Percentiles rank a stretch among this genome's conserved stretches.
These are phyloP conservation scores for Eciton burchellii DNA, from an alignment of 1,140 invertebrate species.

Conservation along the genomic window DNA sequence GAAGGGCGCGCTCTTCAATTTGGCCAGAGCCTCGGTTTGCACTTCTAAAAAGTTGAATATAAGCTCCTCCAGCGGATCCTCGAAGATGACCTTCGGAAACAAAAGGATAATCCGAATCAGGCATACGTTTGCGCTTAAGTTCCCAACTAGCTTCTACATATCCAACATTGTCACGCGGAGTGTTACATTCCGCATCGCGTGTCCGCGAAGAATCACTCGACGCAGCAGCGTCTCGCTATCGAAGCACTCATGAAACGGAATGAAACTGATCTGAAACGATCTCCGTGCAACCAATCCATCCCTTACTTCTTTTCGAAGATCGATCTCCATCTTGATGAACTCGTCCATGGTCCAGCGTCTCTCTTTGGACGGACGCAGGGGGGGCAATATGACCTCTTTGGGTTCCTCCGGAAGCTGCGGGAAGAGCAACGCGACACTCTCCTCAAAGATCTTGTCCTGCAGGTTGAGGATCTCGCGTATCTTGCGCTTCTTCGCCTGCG, in stretches of 20 bases:
- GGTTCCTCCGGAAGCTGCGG: conserved; percentile 65
- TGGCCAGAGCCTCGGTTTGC: conserved; percentile 64
- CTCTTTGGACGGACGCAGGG: neutral
- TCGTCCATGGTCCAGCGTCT: conserved; percentile 31
- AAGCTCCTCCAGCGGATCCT: conserved; percentile 70
- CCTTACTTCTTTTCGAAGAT: conserved; percentile 42
- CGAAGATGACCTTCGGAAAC: conserved; percentile 23
- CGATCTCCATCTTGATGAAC: conserved; percentile 54
- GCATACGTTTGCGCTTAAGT: neutral
- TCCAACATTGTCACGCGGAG: too few relatives aligned
- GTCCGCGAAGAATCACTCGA: too few relatives aligned
- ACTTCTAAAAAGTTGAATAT: conserved; percentile 74
- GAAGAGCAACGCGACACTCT: conserved; percentile 73
- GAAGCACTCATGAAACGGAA: too few relatives aligned
- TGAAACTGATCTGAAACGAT: too few relatives aligned
- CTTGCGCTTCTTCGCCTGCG: conserved; percentile 79
- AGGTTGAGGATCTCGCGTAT: conserved; percentile 70
- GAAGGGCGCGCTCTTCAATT: conserved; percentile 63
- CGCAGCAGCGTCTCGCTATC: too few relatives aligned
- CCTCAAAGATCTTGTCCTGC: conserved; percentile 76
- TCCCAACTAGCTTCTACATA: too few relatives aligned
- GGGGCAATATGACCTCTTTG: conserved; percentile 4
- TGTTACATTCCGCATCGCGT: too few relatives aligned
- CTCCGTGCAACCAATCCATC: conserved; percentile 36
- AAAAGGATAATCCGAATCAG: conserved; percentile 34